phyloP scores from a whole-genome alignment of 2,888 invertebrate species.

The Hemicrepidius hirtus region DNA sequence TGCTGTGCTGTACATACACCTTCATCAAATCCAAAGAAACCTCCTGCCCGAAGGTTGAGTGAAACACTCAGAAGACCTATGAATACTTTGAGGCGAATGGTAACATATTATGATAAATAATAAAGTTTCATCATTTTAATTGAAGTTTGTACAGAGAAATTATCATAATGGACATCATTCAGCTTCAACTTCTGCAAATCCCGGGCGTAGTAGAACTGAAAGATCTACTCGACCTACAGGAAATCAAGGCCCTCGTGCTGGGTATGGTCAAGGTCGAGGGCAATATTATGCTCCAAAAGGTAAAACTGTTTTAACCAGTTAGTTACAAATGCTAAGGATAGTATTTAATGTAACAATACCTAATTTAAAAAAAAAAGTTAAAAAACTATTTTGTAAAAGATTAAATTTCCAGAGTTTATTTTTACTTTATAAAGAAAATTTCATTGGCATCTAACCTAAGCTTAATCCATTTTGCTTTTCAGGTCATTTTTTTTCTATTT shows the following conservation, averaged over 20 bases:
- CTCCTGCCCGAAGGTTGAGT: conserved; percentile 94
- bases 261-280: conserved; percentile 82
- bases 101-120: conserved; percentile 64
- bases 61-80: conserved; percentile 94
- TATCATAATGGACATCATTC: conserved; percentile 59
- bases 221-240: conserved; percentile 70
- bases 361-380: too few relatives aligned
- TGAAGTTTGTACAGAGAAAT: conserved; percentile 41
- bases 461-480: too few relatives aligned
- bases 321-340: too few relatives aligned
- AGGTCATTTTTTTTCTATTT: too few relatives aligned
- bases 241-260: conserved; percentile 78
- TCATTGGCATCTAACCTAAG: too few relatives aligned
- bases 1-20: conserved; percentile 99
- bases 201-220: conserved; percentile 67
- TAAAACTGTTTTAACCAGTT: conserved; percentile 62
- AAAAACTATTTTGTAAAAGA: too few relatives aligned
- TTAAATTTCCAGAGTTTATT: too few relatives aligned
- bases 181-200: conserved; percentile 64
- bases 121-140: not conserved
- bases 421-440: too few relatives aligned
- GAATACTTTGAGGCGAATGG: conserved; percentile 93
- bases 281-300: conserved; percentile 85
- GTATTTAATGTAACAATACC: too few relatives aligned
- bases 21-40: conserved; percentile 97